Evolutionary conservation across 2,113 vertebrate genomes (phyloP), one percentile per base, ranked within the genome.

Genomic region (Todiramphus saurophagus): DNA sequence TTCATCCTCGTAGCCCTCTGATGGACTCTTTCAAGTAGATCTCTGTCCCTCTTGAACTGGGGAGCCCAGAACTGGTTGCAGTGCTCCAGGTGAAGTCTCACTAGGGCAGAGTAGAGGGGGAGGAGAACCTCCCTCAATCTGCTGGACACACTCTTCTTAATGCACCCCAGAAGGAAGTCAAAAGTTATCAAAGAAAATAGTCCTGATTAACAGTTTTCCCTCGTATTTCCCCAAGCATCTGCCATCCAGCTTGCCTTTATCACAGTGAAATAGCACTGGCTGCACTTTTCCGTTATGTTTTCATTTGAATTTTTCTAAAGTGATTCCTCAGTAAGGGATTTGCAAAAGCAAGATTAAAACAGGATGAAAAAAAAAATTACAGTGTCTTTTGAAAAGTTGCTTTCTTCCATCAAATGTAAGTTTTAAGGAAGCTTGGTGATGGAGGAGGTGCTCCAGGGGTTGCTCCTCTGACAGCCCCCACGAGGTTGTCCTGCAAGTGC

Each of bases 231-330:
- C 58, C 37, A 72, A 81, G 35, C 28, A 91, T 50, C 20, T 64
- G 30, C 35, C 63, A 62, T 58, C 10, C 30, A 92, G 23, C 30
- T 78, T 94, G 85, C n/a, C 51, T 92, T 93, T 86, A 69, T 66
- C 63, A 39, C 15, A 64, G n/a, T 28, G 50, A 68, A 87, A 24
- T 55, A 75, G 75, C 10, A 41, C 14, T 1, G 20, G 24, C 10
- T 94, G 55, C 46, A 31, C 31, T 33, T 62, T 59, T 48, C 70
- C 3, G 0, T 55, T 85, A 16, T 37, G 3, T 62, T 84, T 35
- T 63, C 69, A 48, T 82, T 46, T 56, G 9, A 85, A 77, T 92
- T 77, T 88, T 59, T 75, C 63, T 60, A 10, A 72, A 62, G 23
- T 35, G 35, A 59, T 63, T 67, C 25, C 39, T 67, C 7, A 3